Evolutionary conservation across 2,113 vertebrate genomes (phyloP), one percentile per base, ranked within the genome.

Genomic region (Chamaetylas fuelleborni): DNA sequence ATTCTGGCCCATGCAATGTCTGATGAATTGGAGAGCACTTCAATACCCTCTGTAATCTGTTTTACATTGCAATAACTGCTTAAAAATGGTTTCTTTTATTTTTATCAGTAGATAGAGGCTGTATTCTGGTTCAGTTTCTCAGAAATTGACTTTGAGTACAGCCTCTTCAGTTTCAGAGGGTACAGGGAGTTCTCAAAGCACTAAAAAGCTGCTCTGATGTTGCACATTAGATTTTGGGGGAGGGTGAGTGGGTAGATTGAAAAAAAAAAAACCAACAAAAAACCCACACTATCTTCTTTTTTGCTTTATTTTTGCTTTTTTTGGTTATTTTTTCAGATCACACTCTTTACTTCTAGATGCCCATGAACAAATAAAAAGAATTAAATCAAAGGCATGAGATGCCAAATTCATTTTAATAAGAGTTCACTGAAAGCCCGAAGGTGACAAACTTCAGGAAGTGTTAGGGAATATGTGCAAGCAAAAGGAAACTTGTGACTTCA

Each of bases 371-470:
- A 90, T 48, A 82, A 87, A 81, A 3, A 5, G 45, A 91, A 93
- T 90, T 83, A 95, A 97, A 91, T 87, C 86, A 85, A 93, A 97
- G 70, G 58, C 79, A 61, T 24, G 14, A 94, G 87, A 87, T 88
- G 92, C 81, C 88, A 91, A 65, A 71, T 86, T 83, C 64, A 71
- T 91, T 95, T 96, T 90, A 94, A 81, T 89, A 92, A 70, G 92
- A 86, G 53, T 81, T 92, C 74, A 36, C 34, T 60, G 81, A 71
- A 87, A 97, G 83, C 86, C 95, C 40, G 17, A 92, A 97, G 95
- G 95, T 96, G 90, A 84, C 77, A 96, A 95, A 91, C 84, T 70
- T 96, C 72, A 96, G 91, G 53, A 94, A 94, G 60, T 71, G 80
- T 97, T 95, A 95, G 86, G 72, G 50, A 93, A 97, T 93, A 80